phyloP scores from a whole-genome alignment of 1,140 invertebrate genomes.

The Sycobia sp. region DNA sequence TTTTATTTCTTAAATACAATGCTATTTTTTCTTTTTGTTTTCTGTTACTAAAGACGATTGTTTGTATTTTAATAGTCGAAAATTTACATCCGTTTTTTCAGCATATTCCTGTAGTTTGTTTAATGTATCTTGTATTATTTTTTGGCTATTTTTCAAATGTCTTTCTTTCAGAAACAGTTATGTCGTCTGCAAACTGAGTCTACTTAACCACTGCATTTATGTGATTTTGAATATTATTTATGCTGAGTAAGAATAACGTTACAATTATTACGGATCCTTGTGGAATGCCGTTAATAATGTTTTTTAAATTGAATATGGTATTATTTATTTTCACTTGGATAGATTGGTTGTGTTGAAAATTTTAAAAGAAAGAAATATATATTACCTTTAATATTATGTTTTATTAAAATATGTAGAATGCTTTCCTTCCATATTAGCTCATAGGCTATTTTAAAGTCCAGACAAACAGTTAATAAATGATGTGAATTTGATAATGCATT shows the following conservation, averaged over 20 bases:
- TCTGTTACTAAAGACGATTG: background rate
- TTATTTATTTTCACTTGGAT: conserved; percentile 3
- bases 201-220: background rate
- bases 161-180: background rate
- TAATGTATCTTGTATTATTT: background rate
- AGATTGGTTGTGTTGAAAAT: conserved; percentile 25
- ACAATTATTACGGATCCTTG: conserved; percentile 3
- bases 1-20: background rate
- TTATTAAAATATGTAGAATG: too few relatives aligned
- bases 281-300: background rate
- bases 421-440: too few relatives aligned
- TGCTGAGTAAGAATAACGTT: background rate
- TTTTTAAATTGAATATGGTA: background rate
- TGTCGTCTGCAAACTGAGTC: background rate
- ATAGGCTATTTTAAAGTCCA: background rate
- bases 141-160: background rate
- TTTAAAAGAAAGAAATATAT: conserved; percentile 29
- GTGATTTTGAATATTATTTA: background rate
- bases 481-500: too few relatives aligned
- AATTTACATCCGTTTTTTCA: background rate
- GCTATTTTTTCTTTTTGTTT: background rate
- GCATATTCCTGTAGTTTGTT: background rate
- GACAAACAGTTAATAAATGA: too few relatives aligned
- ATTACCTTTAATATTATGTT: too few relatives aligned
- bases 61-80: background rate